These are phyloP conservation scores for Pseudomyrmex pallidus DNA, from an alignment of 1,140 invertebrate genomes.

Conservation along the genomic window DNA sequence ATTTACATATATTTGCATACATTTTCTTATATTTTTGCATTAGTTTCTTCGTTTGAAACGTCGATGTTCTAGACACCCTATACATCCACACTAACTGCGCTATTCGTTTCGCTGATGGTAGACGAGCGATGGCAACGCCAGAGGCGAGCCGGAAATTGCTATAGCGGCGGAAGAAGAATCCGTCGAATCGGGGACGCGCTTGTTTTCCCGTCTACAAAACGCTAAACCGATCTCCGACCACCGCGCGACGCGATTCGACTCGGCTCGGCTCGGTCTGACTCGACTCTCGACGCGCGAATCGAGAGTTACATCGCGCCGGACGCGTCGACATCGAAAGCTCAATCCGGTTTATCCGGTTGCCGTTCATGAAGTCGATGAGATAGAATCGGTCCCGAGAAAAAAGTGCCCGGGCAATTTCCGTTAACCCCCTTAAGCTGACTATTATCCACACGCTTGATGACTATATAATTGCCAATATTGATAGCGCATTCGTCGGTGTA, in stretches of 20 bases:
- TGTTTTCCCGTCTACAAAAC: slow-evolving; percentile 67
- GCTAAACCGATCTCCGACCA: slow-evolving; percentile 62
- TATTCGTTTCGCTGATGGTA: slow-evolving; percentile 14
- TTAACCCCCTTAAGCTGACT: slow-evolving; percentile 36
- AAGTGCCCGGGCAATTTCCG: slow-evolving; percentile 46
- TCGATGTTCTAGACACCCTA: slow-evolving; percentile 4
- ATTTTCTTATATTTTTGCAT: too few relatives aligned
- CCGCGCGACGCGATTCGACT: not conserved
- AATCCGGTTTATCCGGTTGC: slow-evolving; percentile 70
- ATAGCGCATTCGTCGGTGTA: not conserved
- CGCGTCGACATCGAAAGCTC: slow-evolving; percentile 64
- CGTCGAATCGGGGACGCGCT: slow-evolving; percentile 70
- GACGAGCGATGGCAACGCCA: slow-evolving; percentile 29
- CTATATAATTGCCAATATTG: slow-evolving; percentile 15
- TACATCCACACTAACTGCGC: not conserved
- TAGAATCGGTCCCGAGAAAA: slow-evolving; percentile 53
- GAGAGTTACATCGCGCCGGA: slow-evolving; percentile 37
- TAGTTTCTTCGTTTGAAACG: too few relatives aligned
- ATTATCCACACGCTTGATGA: slow-evolving; percentile 49
- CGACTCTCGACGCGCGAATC: not conserved
- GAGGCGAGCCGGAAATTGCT: slow-evolving; percentile 68
- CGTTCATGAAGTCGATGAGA: slow-evolving; percentile 54
- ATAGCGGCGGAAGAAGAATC: slow-evolving; percentile 69
- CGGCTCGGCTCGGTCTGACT: slow-evolving; percentile 20
- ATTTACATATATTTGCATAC: too few relatives aligned